phyloP scores from a whole-genome alignment of 2,113 vertebrate genomes.

The Microcebus lehilahytsara region DNA sequence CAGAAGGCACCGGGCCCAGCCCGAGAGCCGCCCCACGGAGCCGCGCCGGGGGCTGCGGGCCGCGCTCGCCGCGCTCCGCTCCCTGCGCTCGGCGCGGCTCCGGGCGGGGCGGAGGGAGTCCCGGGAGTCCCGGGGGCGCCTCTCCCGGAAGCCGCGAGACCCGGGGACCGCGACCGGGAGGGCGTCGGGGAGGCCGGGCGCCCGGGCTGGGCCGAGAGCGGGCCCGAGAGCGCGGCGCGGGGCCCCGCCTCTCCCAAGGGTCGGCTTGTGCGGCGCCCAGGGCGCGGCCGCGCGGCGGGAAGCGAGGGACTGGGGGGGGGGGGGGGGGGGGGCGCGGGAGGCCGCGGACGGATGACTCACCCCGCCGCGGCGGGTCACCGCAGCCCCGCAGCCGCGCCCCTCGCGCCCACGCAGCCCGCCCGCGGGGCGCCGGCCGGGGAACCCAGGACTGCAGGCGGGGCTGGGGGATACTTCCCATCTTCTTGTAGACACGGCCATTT shows the following conservation, averaged over 20 bases:
- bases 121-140: neutral
- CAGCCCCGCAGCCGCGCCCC: neutral
- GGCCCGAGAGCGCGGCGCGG: too few relatives aligned
- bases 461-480: neutral
- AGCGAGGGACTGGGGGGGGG: fast-evolving
- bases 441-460: neutral
- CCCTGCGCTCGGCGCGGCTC: too few relatives aligned
- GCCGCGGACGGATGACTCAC: constrained; percentile 23
- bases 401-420: neutral
- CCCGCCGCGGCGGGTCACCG: neutral
- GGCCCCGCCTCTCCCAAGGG: neutral
- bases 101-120: neutral
- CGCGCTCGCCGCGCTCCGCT: too few relatives aligned
- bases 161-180: too few relatives aligned
- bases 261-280: neutral
- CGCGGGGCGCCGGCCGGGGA: too few relatives aligned
- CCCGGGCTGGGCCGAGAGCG: too few relatives aligned
- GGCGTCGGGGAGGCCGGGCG: too few relatives aligned
- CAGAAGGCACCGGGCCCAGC: neutral
- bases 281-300: neutral
- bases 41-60: too few relatives aligned
- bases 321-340: neutral
- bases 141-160: neutral
- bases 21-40: too few relatives aligned
- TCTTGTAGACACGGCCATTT: neutral